Base-by-base conservation (phyloP, 2,888 invertebrate genomes). In the Antheraea yamamai region DNA sequence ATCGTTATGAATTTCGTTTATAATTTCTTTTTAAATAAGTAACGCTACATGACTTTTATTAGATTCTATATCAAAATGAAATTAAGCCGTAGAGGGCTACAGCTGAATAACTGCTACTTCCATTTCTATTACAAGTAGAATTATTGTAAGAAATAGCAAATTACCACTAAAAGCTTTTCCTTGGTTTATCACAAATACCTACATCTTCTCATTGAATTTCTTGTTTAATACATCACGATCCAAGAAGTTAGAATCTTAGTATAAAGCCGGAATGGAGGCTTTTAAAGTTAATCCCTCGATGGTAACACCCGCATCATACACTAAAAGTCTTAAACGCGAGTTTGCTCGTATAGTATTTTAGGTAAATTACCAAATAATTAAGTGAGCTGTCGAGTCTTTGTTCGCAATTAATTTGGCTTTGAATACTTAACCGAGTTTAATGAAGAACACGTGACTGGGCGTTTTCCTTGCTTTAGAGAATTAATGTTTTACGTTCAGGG, bases 361-460 rank as follows among this genome's bases (percentile, higher is more conserved):
- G 70, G 70, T 70, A 70, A 70, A 70, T 70, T 70, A n/a, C 70
- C 39, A 70, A 70, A 70, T 70, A 70, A 70, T 70, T 70, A 70
- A 70, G 64, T 66, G 64, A 66, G 70, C 39, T 39, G 70, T 70
- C 70, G 39, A 70, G 70, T 70, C 70, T 70, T 70, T 39, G 70
- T 39, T 70, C 70, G 70, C 70, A 70, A 70, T 70, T 70, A 70
- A 70, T 70, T 70, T 39, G 70, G 70, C 70, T 70, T 70, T 70
- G 70, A 70, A 70, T 70, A 70, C 70, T 70, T 39, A 70, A 70
- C 70, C 70, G 39, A 70, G 39, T 70, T 70, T 70, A 70, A 70
- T 70, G 70, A 70, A 70, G 70, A 70, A 70, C 70, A 70, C 70
- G 70, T 70, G 70, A 70, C 70, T 20, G 70, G 39, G 70, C 70